phyloP scores from a whole-genome alignment of 2,888 invertebrate genomes.

The Agrochola litura region DNA sequence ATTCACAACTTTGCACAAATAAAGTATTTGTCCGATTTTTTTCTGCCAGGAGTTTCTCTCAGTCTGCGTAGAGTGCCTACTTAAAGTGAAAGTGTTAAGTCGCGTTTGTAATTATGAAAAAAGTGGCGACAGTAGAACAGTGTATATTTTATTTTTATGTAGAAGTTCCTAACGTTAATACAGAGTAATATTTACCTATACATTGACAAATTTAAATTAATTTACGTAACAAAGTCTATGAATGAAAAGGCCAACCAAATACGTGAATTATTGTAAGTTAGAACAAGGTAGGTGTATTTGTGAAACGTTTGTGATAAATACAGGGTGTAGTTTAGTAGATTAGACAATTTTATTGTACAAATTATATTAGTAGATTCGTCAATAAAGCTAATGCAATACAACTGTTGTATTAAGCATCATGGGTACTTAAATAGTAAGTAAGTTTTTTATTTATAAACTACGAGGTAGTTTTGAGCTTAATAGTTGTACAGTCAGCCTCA shows the following conservation, averaged over 20 bases:
- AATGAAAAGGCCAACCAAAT: neutral
- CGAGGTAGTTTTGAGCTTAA: neutral
- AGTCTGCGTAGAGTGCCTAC: neutral
- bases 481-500: too few relatives aligned
- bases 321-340: conserved; percentile 55
- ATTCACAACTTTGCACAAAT: neutral
- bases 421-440: neutral
- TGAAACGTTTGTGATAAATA: conserved; percentile 56
- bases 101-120: conserved; percentile 3
- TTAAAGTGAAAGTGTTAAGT: neutral
- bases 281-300: conserved; percentile 21
- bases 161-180: neutral
- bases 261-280: conserved; percentile 13
- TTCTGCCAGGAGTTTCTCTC: neutral
- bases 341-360: conserved; percentile 22
- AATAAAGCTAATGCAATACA: conserved; percentile 2
- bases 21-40: neutral
- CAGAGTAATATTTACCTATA: conserved; percentile 2
- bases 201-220: neutral
- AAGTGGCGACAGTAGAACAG: neutral
- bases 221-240: neutral
- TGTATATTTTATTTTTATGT: neutral
- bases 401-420: neutral
- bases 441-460: neutral
- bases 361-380: conserved; percentile 2